Base-by-base conservation (phyloP, 2,797 vertebrate species). In the Poeciliopsis infans region DNA sequence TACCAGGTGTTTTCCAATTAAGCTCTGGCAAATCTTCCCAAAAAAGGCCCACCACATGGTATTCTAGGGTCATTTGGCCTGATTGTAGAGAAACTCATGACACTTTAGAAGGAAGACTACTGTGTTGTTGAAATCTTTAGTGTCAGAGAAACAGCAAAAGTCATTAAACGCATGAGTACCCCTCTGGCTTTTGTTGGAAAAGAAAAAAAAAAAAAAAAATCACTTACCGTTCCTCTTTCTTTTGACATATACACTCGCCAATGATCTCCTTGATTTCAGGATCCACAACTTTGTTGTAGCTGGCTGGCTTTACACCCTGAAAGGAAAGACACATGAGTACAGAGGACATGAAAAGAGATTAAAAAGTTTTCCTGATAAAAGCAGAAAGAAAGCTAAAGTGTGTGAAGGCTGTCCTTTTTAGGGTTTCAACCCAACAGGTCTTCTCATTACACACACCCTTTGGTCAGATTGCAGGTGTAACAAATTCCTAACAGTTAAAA, bases 231-330 rank as follows among this genome's bases (percentile, higher is more conserved):
- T 99, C 97, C 91, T 98, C 98, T 92, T 99, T 99, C 88, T 99
- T 99, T 95, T 99, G 98, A 94, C 98, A 98, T 94, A 99, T 99
- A 68, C 98, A 99, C 90, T 99, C 98, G 7, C 98, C 98, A 87
- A 99, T 99, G 90, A 99, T 99, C 95, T 99, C 98, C 94, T 99
- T 99, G 89, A 99, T 97, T 96, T 99, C 98, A 74, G 97, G 98
- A 93, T 99, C 97, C 33, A 96, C 94, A 87, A 99, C 97, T 93
- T 99, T 99, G 94, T 99, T 97, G 94, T 97, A 99, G 93, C 98
- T 99, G 90, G 97, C 98, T 59, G 98, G 98, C 92, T 99, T 99
- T 93, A 99, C 97, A 88, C 98, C 98, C 98, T 99, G 91, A 55
- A 46, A 84, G 36, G 78, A 90, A 41, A 46, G 84, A 90, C 85